Percentiles rank a stretch among this genome's conserved stretches.
Conservation (phyloP, 2,797 vertebrate species). For the Pangasius krempfi region DNA sequence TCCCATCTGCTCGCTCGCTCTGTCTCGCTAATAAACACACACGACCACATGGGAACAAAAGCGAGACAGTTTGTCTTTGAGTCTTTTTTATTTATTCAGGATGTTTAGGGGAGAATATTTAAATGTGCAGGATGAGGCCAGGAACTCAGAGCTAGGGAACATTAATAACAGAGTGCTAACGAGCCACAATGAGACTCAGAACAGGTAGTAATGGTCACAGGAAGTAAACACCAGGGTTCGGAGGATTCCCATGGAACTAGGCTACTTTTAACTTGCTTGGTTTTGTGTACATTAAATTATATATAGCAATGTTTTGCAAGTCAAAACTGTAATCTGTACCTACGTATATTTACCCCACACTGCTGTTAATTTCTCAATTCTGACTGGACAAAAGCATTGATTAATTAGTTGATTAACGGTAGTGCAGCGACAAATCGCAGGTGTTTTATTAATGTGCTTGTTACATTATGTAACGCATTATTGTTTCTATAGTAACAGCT, state of each 20-base stretch:
- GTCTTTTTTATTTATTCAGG: constrained; percentile 17
- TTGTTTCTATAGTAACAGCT: not conserved
- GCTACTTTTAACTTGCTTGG: not conserved
- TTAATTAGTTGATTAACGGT: not conserved
- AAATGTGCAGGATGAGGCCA: not conserved
- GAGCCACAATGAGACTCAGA: not conserved
- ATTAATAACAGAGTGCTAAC: not conserved
- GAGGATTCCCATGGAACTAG: not conserved
- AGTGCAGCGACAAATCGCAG: not conserved
- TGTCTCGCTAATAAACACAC: not conserved
- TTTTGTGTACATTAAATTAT: not conserved
- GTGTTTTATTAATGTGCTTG: not conserved
- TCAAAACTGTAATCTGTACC: not conserved
- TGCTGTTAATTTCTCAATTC: not conserved
- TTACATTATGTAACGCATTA: not conserved
- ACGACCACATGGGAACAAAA: not conserved
- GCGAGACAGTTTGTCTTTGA: not conserved
- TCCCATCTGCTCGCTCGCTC: constrained; percentile 10
- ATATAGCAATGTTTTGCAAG: not conserved
- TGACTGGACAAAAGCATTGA: not conserved
- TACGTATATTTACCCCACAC: not conserved
- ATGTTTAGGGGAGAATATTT: not conserved
- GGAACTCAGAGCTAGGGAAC: not conserved
- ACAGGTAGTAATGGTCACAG: not conserved
- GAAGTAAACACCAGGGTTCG: not conserved